These are phyloP conservation scores for Sebastes melanostomus DNA, from an alignment of 2,797 vertebrate species.

Conservation along the genomic window DNA sequence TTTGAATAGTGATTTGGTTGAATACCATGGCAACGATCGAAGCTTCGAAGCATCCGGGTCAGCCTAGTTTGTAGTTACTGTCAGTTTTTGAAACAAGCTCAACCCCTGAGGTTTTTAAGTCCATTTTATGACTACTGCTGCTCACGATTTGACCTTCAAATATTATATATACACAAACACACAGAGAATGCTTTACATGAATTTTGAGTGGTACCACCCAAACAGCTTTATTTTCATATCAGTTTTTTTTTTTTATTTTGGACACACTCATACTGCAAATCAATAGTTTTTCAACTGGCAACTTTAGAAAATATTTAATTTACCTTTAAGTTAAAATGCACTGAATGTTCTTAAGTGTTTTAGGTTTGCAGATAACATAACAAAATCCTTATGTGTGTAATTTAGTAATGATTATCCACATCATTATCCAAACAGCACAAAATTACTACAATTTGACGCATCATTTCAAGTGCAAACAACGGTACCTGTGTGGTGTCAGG, in stretches of 20 bases:
- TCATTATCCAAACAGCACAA: conserved; percentile 46
- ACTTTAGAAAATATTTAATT: conserved; percentile 55
- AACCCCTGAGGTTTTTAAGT: neutral
- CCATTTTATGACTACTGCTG: neutral
- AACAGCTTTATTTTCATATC: conserved; percentile 64
- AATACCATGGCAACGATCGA: too few species aligned
- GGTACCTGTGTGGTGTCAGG: conserved; percentile 27
- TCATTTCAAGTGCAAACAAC: conserved; percentile 60
- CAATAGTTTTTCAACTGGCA: conserved; percentile 48
- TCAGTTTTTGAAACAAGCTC: neutral
- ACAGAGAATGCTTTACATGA: conserved; percentile 21
- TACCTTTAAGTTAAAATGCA: conserved; percentile 61
- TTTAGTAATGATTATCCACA: conserved; percentile 30
- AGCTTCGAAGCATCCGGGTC: too few species aligned
- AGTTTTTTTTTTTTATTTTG: conserved; percentile 1
- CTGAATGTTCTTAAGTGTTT: conserved; percentile 32
- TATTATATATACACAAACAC: neutral
- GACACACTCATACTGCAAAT: conserved; percentile 65
- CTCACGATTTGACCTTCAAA: neutral
- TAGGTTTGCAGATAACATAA: conserved; percentile 12
- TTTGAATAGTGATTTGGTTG: too few species aligned
- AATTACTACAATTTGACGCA: conserved; percentile 53
- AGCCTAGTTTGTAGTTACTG: neutral
- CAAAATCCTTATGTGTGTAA: conserved; percentile 1
- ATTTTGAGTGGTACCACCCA: conserved; percentile 56